Evolutionary conservation across 2,888 invertebrate genomes (phyloP), one percentile per base, ranked within the genome.

Genomic region (Epirrita christyi): DNA sequence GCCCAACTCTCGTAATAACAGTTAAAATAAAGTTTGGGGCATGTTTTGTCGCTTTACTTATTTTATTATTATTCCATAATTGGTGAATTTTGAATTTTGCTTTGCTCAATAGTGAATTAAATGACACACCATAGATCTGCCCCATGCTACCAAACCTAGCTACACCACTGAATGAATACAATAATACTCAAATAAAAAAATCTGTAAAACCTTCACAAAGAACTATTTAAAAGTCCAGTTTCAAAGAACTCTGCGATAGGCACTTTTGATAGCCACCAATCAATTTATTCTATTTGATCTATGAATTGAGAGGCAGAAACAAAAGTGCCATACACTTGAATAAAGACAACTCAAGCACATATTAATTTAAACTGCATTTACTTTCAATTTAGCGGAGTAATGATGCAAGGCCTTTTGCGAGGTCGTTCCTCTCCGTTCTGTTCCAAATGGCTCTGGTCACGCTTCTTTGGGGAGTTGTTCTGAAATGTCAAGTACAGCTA

Each of bases 391-490:
- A 85, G 70, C 0, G 85, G 85, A 1, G 86, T 81, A 65, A 81
- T 94, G 43, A 94, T 80, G 69, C 94, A 93, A 41, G 93, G 93
- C 85, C 94, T 92, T 80, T 94, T 94, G 75, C 93, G 93, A 9
- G 93, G 93, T 66, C 93, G 81, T 34, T 93, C 92, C n/a, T 93
- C 91, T 34, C 94, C 93, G 57, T 94, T 94, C 65, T 93, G 92
- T 63, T 91, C 91, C 53, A 89, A 75, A 62, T 87, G 88, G 70
- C 88, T 93, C 62, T 90, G 89, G 61, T 94, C 94, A 62, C 94
- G 88, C 80, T 94, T 94, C 75, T 94, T 94, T 65, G 94, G 94
- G 36, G 93, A 92, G 88, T 94, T 86, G 62, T 91, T 81, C 93
- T 93, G 81, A 53, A 82, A 85, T 38, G 32, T 42, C 15, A 40